Evolutionary conservation across 2,888 invertebrate genomes (phyloP).

Genomic region (Acanthosepion esculentum): DNA sequence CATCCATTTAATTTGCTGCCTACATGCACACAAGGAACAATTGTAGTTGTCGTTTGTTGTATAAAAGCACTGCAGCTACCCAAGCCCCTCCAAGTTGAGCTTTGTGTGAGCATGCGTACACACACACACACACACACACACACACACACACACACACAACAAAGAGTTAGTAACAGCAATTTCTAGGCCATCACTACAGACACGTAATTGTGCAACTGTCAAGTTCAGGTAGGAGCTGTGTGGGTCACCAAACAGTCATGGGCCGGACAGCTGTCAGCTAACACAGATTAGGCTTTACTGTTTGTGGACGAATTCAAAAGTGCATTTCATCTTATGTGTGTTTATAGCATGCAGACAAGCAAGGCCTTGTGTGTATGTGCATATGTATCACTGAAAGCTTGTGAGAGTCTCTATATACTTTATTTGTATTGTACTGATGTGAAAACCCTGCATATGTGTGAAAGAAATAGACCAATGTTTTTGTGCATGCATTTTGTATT

Average conservation of each 20-base stretch:
- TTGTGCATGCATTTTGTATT: too few species aligned
- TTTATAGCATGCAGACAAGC: not conserved
- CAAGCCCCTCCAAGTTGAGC: not conserved
- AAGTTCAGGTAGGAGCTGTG: slow-evolving; percentile 33
- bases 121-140: not conserved
- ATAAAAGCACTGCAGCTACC: not conserved
- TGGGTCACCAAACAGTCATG: slow-evolving; percentile 33
- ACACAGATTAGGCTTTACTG: slow-evolving; percentile 11
- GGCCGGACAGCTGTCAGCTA: not conserved
- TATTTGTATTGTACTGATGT: too few species aligned
- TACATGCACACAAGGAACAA: not conserved
- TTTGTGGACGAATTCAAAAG: not conserved
- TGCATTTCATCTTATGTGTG: not conserved
- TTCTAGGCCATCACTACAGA: not conserved
- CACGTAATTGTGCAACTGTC: slow-evolving; percentile 9
- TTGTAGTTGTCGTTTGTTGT: not conserved
- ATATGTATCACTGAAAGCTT: too few species aligned
- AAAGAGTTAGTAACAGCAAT: not conserved
- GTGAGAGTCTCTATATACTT: too few species aligned
- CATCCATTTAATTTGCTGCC: not conserved
- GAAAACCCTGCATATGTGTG: too few species aligned
- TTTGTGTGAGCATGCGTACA: not conserved
- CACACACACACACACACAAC: not conserved
- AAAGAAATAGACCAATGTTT: too few species aligned
- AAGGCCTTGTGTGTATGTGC: too few species aligned